These are phyloP conservation scores for Amiota minor DNA, from an alignment of 2,888 invertebrate species.

Conservation along the genomic window DNA sequence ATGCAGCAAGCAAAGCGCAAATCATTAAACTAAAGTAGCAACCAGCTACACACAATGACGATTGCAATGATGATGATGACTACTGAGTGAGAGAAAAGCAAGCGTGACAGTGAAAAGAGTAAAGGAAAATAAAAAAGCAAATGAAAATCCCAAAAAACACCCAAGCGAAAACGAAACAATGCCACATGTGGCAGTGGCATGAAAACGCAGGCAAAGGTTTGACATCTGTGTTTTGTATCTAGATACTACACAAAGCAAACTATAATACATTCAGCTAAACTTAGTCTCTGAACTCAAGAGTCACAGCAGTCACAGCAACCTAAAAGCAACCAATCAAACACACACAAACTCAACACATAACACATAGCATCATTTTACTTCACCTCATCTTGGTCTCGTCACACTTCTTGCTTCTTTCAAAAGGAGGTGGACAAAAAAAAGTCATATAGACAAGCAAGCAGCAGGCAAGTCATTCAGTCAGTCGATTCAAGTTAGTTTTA, in stretches of 20 bases:
- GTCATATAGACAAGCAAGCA: no score
- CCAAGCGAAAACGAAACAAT: slow-evolving; percentile 2
- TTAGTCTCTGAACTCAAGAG: neutral
- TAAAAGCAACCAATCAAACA: no score
- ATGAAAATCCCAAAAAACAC: no score
- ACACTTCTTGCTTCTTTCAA: no score
- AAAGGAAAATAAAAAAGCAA: no score
- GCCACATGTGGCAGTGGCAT: slow-evolving; percentile 15
- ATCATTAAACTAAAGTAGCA: neutral
- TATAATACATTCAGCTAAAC: slow-evolving; percentile 8
- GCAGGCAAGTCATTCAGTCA: neutral
- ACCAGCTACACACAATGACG: neutral
- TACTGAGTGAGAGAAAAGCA: neutral
- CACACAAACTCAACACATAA: no score
- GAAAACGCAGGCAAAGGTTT: slow-evolving; percentile 9
- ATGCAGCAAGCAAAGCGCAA: slow-evolving; percentile 14
- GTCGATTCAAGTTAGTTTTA: neutral
- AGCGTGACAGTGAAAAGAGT: neutral
- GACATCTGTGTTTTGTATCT: slow-evolving; percentile 28
- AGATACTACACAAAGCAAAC: slow-evolving; percentile 7
- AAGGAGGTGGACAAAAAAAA: no score
- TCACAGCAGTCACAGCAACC: no score
- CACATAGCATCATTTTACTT: neutral
- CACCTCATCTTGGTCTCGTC: no score
- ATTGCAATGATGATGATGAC: no score